Percentiles rank a stretch among this genome's conserved stretches.
Evolutionary conservation across 1,140 invertebrate genomes (phyloP).

Genomic region (Drosophila paulistorum): DNA sequence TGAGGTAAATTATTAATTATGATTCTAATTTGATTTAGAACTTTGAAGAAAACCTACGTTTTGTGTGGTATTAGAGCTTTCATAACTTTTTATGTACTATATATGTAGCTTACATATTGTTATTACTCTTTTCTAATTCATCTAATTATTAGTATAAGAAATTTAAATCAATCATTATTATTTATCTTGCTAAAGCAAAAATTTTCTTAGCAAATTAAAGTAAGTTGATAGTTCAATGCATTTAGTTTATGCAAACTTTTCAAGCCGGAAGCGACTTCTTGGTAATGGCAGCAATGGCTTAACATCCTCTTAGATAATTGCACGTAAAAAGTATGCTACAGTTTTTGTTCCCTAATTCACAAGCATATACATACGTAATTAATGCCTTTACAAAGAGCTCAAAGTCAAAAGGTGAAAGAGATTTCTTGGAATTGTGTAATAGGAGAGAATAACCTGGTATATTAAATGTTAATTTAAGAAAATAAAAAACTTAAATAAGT

Average conservation of each 20-base stretch:
- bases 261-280: no score
- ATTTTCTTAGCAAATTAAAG: no score
- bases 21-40: background rate
- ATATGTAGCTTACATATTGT: no score
- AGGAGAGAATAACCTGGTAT: no score
- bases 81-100: background rate
- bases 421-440: background rate
- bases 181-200: no score
- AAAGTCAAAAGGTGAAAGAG: background rate
- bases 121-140: no score
- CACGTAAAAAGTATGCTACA: background rate
- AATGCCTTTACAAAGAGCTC: background rate
- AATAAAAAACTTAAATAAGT: background rate
- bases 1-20: background rate
- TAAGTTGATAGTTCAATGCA: no score
- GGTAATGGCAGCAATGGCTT: no score
- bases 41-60: background rate
- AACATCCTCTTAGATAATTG: background rate
- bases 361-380: background rate
- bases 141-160: no score
- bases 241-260: no score
- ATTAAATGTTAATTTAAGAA: background rate
- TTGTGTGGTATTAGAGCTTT: background rate
- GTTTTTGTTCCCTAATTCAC: background rate
- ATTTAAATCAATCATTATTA: no score